phyloP scores from a whole-genome alignment of 2,888 invertebrate genomes.

The Adelphocoris suturalis region DNA sequence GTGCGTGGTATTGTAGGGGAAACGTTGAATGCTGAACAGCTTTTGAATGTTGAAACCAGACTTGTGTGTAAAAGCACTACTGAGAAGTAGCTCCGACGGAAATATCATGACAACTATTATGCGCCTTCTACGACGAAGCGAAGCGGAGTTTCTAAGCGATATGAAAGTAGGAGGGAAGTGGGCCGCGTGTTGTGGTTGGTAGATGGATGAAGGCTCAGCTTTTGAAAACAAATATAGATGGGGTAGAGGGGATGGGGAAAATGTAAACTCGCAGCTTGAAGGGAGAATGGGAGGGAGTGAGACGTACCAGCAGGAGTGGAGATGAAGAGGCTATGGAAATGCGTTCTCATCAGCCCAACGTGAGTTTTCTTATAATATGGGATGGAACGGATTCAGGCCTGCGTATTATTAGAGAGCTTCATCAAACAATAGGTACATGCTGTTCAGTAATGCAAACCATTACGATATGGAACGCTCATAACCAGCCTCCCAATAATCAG shows the following conservation, averaged over 20 bases:
- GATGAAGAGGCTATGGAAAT: not conserved
- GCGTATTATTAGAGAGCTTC: no score
- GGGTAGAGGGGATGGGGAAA: not conserved
- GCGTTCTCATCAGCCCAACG: not conserved
- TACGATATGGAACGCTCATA: no score
- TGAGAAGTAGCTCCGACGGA: not conserved
- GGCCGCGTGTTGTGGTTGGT: slow-evolving; percentile 6
- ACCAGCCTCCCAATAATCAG: no score
- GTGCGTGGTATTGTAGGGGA: not conserved
- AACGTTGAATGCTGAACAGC: not conserved
- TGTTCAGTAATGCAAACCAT: no score
- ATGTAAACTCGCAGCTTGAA: not conserved
- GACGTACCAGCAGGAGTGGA: not conserved
- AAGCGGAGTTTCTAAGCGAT: slow-evolving; percentile 12
- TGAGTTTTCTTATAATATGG: not conserved
- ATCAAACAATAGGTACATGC: no score
- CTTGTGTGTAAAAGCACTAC: not conserved
- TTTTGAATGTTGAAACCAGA: slow-evolving; percentile 4
- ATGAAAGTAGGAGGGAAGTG: slow-evolving; percentile 30
- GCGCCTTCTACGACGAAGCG: not conserved
- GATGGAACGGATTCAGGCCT: not conserved
- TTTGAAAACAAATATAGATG: not conserved
- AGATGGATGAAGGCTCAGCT: not conserved
- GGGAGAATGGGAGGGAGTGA: not conserved
- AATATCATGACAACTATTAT: slow-evolving; percentile 26